These are phyloP conservation scores for Sinonovacula constricta DNA, from an alignment of 1,140 invertebrate genomes.

Conservation along the genomic window DNA sequence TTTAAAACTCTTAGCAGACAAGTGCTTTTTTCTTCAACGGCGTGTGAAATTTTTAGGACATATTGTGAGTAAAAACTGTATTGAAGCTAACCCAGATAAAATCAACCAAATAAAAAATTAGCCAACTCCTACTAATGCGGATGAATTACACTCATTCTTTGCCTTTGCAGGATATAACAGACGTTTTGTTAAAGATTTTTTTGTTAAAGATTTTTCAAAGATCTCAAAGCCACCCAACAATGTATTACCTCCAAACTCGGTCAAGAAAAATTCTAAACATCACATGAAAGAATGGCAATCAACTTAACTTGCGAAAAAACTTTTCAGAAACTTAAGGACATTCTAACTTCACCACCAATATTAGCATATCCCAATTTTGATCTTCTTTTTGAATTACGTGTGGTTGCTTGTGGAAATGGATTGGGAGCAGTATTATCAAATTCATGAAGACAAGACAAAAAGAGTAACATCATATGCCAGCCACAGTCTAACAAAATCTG, in stretches of 20 bases:
- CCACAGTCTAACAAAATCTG: no score
- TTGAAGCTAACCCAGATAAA: slow-evolving; percentile 16
- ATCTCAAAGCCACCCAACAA: slow-evolving; percentile 53
- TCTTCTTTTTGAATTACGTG: slow-evolving; percentile 58
- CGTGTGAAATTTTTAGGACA: slow-evolving; percentile 7
- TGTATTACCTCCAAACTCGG: slow-evolving; percentile 22
- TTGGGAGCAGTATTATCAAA: slow-evolving; percentile 67
- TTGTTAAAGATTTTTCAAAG: no score
- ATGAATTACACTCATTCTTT: slow-evolving; percentile 75
- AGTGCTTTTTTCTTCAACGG: slow-evolving; percentile 5
- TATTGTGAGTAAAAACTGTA: slow-evolving; percentile 1
- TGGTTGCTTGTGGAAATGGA: slow-evolving; percentile 57
- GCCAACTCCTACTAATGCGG: slow-evolving; percentile 58
- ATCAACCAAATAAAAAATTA: slow-evolving; percentile 4
- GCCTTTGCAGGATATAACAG: slow-evolving; percentile 78
- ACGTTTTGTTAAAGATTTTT: slow-evolving; percentile 71
- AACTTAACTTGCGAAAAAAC: slow-evolving; percentile 32
- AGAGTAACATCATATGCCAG: slow-evolving; percentile 49
- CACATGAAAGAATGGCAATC: no score
- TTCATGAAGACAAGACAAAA: slow-evolving; percentile 41
- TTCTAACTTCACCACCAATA: slow-evolving; percentile 38
- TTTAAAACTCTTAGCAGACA: slow-evolving; percentile 15
- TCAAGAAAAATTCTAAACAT: neutral
- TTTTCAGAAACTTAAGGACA: slow-evolving; percentile 52
- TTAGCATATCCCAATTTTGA: slow-evolving; percentile 51